Conservation (phyloP, 2,113 vertebrate genomes). For the Rhinoderma darwinii region DNA sequence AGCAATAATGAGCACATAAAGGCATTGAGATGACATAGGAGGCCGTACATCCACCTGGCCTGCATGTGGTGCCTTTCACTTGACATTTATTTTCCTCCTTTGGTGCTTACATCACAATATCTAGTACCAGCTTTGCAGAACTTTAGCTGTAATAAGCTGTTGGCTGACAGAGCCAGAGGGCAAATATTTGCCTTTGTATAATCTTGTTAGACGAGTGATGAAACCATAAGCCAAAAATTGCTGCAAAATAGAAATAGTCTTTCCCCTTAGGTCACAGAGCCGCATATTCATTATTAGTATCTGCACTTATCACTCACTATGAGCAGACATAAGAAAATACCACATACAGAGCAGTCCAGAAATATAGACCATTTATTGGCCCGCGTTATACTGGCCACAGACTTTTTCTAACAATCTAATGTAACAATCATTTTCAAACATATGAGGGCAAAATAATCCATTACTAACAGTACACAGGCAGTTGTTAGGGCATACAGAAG, state of each 20-base stretch:
- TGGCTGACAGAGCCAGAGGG: not conserved
- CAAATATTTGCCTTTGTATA: slow-evolving; percentile 15
- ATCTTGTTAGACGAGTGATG: slow-evolving; percentile 4
- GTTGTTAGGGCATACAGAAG: too few relatives aligned
- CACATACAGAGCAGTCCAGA: not conserved
- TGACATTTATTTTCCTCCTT: not conserved
- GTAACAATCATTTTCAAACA: too few relatives aligned
- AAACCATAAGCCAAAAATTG: slow-evolving; percentile 3
- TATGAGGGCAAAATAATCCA: not conserved
- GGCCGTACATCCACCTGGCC: too few relatives aligned
- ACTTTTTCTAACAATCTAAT: not conserved
- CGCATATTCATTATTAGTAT: not conserved
- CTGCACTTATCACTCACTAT: not conserved
- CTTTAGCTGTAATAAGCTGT: not conserved
- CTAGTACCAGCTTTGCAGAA: not conserved
- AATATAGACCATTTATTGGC: not conserved
- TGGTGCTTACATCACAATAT: not conserved
- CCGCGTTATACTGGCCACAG: not conserved
- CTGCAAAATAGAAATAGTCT: not conserved
- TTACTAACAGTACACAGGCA: too few relatives aligned
- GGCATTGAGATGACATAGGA: too few relatives aligned
- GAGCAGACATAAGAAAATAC: not conserved
- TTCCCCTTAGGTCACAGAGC: not conserved
- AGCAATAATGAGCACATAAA: too few relatives aligned
- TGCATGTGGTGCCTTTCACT: too few relatives aligned